Percentiles rank a stretch among this genome's conserved stretches.
These are phyloP conservation scores for Vultur gryphus DNA, from an alignment of 2,797 vertebrate species.

Conservation along the genomic window DNA sequence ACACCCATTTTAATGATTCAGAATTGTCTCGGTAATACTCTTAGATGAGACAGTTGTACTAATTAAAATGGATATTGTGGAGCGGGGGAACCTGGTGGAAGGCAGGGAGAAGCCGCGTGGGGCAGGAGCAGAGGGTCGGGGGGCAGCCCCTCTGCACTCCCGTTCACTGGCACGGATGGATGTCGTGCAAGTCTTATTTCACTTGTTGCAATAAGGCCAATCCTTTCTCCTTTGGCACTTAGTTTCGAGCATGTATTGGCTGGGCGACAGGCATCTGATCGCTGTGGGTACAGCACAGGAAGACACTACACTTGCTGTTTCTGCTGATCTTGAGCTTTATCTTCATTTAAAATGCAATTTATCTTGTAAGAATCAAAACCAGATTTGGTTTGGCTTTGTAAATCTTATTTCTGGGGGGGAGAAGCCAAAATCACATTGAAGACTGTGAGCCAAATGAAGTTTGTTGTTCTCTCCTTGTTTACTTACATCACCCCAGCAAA, in stretches of 20 bases:
- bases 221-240: background rate
- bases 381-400: background rate
- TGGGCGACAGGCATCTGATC: fast-evolving
- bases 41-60: background rate
- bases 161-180: background rate
- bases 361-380: background rate
- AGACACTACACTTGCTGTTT: background rate
- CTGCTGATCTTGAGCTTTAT: background rate
- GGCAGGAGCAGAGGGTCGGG: background rate
- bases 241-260: background rate
- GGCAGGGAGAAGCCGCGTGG: background rate
- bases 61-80: background rate
- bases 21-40: background rate
- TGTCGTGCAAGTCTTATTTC: background rate
- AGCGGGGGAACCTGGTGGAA: background rate
- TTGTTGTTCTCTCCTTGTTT: conserved; percentile 1
- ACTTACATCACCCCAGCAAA: background rate
- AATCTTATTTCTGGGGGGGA: background rate
- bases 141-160: background rate
- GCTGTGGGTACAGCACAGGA: background rate
- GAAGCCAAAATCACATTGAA: background rate
- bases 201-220: background rate
- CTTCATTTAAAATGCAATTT: background rate
- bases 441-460: background rate
- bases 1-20: background rate